Evolutionary conservation across 2,888 invertebrate genomes (phyloP), one percentile per base, ranked within the genome.

Genomic region (Criorhina ranunculi): DNA sequence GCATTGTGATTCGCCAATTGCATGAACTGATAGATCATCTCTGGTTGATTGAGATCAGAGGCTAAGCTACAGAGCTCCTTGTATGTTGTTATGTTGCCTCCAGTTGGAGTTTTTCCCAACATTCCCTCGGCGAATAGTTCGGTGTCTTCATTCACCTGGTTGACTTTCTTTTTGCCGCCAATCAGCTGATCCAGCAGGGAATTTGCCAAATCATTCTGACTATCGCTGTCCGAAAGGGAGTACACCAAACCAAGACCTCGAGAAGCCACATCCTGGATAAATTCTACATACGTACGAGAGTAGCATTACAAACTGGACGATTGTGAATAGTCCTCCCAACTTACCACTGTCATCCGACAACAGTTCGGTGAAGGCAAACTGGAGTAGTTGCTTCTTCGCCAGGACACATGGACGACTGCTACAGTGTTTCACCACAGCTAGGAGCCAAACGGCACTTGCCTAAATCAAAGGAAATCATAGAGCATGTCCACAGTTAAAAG

Each of bases 1-100:
- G 98, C 96, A 91, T 98, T 98, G 90, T 98, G 97, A 93, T 98
- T 98, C 0, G 98, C 98, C 86, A 98, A 93, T 91, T 98, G 96
- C 96, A 99, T 97, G 91, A 99, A 99, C 91, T 97, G 97, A 92
- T 99, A 99, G 86, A 98, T 95, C 82, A 99, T 93, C 90, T 98
- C 98, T 0, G 98, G 98, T 90, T 98, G 97, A 90, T 98, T 98
- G 86, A 99, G 93, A 92, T 98, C 98, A 0, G 97, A 97, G 0
- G 98, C 98, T 51, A 98, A 93, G 0, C 97, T 96, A 91, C 98
- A 98, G 62, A 99, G 93, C 91, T 99, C 98, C 90, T 97, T 97
- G 92, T 99, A 99, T 0, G 98, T 98, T 0, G 98, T 96, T 33
- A 98, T 93, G 88, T 96, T 96, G 9, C 96, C 96, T 0, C 97